Base-by-base conservation (phyloP, 2,113 vertebrate species). In the Paramormyrops kingsleyae region DNA sequence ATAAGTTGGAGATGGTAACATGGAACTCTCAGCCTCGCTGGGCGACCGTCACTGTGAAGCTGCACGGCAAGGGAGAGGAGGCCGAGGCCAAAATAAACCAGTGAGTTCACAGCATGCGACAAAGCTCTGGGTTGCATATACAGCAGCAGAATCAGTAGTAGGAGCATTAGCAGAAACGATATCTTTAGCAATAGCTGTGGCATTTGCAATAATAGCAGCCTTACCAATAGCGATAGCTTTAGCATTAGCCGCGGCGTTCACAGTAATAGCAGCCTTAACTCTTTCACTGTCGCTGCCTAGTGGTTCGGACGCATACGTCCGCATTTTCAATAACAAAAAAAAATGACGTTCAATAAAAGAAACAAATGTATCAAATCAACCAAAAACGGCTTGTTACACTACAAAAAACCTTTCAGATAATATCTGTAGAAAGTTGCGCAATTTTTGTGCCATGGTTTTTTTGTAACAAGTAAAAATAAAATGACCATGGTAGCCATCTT, bases 1-100 rank as follows among this genome's bases (percentile, higher is more conserved):
- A 98, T 92, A 95, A 92, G 88, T 90, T 99, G 94, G 97, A 99
- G 7, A 95, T 99, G 89, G 88, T 95, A 89, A 95, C 95, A 0
- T 99, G 97, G 98, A 99, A 97, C 91, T 94, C 94, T 88, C 92
- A 94, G 0, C 59, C 91, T 50, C 96, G 92, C 44, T 97, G 95
- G 95, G 98, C 97, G 6, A 96, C 95, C 89, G 92, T 99, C 15
- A 98, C 95, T 15, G 88, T 98, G 86, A 95, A 94, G 90, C 90
- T 99, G 6, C 94, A 86, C 84, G 93, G 96, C n/a, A 89, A 92
- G 52, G 94, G 92, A 39, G 90, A 93, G 74, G 92, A 94, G 88
- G 93, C 95, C 7, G 90, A 93, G 88, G 94, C 95, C 44, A 92
- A 53, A 8, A 94, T 95, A 3, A 39, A 95, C 87, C 95, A 95